Evolutionary conservation across 2,888 invertebrate genomes (phyloP), one percentile per base, ranked within the genome.

Genomic region (Bursaphelenchus okinawaensis): DNA sequence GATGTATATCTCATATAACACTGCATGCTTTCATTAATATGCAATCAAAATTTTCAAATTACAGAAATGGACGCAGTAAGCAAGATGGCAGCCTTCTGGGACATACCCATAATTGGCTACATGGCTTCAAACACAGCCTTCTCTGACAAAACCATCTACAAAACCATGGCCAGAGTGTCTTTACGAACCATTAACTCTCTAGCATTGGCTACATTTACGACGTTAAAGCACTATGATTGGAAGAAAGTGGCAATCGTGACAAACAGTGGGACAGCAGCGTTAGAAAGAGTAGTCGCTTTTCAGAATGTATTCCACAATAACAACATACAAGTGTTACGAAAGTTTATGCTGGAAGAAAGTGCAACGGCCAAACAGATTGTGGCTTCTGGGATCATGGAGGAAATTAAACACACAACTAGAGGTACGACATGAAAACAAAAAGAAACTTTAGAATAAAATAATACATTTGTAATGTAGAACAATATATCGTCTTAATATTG

Each of bases 1-100:
- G n/a, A n/a, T n/a, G n/a, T n/a, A n/a, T n/a, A n/a, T n/a, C n/a
- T n/a, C n/a, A n/a, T n/a, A n/a, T n/a, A n/a, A n/a, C n/a, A n/a
- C n/a, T n/a, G n/a, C 9, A 54, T n/a, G 54, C 16, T 16, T 54
- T 54, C 54, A 54, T 54, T 54, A 16, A 16, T 8, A 54, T n/a
- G n/a, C n/a, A n/a, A n/a, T 22, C n/a, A 56, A 4, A 56, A 26
- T 9, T 26, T 57, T 31, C 9, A 57, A 7, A 65, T 16, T 52
- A 27, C 69, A 68, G 80, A 80, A 68, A 59, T 80, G 69, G 80
- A 80, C 56, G 80, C 81, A 0, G 81, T 80, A n/a, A 72, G 75
- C 4, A 81, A 81, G 62, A 80, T 80, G 80, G 75, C 79, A 0
- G 70, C 80, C 0, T 80, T 75, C 66, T 80, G 80, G 79, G 81